These are phyloP conservation scores for Odontothrips loti DNA, from an alignment of 2,888 invertebrate species.

Conservation along the genomic window DNA sequence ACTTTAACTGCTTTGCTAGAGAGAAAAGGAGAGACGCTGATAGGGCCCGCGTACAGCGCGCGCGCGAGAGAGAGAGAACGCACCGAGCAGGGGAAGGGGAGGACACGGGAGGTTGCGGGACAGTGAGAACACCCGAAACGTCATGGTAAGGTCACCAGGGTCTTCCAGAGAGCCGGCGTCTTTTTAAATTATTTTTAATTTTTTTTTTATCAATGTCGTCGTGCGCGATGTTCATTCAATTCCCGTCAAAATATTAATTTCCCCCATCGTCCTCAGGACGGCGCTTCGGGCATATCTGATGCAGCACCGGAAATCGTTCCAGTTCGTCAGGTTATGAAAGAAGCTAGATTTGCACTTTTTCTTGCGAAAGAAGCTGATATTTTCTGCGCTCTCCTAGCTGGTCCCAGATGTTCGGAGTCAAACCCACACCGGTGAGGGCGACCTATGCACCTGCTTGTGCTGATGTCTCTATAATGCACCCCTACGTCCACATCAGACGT, in stretches of 20 bases:
- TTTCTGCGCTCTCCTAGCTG: too few species aligned
- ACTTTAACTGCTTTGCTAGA: conserved; percentile 26
- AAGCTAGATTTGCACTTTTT: too few species aligned
- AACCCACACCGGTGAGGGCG: too few species aligned
- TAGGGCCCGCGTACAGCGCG: not conserved
- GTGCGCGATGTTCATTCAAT: too few species aligned
- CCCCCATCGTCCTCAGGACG: not conserved
- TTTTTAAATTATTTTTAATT: too few species aligned
- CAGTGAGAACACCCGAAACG: not conserved
- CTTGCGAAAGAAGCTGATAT: too few species aligned
- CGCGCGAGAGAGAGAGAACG: not conserved
- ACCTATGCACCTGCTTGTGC: not conserved
- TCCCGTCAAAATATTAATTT: not conserved
- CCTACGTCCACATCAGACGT: not conserved
- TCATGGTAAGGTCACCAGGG: not conserved
- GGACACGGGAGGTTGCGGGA: not conserved
- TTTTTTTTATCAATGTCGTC: too few species aligned
- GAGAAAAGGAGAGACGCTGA: conserved; percentile 13
- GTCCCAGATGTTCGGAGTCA: too few species aligned
- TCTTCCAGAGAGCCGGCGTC: not conserved
- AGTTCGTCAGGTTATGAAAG: too few species aligned
- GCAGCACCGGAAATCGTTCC: too few species aligned
- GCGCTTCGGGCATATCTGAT: too few species aligned
- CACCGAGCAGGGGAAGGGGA: not conserved
- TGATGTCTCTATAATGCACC: conserved; percentile 9